Conservation (phyloP, 2,888 invertebrate species). For the Drosophila antonietae region DNA sequence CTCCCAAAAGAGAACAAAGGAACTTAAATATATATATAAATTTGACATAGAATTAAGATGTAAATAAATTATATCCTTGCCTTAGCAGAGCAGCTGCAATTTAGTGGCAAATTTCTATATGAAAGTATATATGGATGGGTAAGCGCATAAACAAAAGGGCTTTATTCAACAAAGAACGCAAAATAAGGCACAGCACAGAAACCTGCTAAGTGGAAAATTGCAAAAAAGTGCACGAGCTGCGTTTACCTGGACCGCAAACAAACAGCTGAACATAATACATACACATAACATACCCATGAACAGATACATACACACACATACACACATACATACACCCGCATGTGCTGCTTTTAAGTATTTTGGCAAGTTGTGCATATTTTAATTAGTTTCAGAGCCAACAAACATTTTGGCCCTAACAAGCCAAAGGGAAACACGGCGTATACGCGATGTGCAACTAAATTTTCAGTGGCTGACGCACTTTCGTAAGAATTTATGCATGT, state of each 20-base stretch:
- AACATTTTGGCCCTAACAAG: conserved; percentile 18
- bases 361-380: conserved; percentile 77
- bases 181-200: conserved; percentile 29
- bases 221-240: conserved; percentile 69
- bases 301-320: neutral
- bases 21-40: neutral
- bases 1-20: neutral
- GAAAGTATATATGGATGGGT: conserved; percentile 13
- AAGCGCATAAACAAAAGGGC: conserved; percentile 62
- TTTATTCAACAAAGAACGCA: conserved; percentile 37
- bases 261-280: conserved; percentile 12
- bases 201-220: conserved; percentile 75
- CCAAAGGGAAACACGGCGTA: conserved; percentile 36
- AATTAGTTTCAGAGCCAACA: conserved; percentile 66
- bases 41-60: neutral
- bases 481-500: neutral
- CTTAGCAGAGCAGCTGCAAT: conserved; percentile 19
- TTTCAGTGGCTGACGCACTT: neutral
- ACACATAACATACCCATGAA: conserved; percentile 1
- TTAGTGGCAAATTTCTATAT: neutral
- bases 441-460: conserved; percentile 39
- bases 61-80: conserved; percentile 47
- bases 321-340: conserved; percentile 10
- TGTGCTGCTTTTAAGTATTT: conserved; percentile 65
- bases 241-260: conserved; percentile 46